Percentiles rank a stretch among this genome's conserved stretches.
These are phyloP conservation scores for Sphaerophoria taeniata DNA, from an alignment of 2,888 invertebrate species.

Conservation along the genomic window DNA sequence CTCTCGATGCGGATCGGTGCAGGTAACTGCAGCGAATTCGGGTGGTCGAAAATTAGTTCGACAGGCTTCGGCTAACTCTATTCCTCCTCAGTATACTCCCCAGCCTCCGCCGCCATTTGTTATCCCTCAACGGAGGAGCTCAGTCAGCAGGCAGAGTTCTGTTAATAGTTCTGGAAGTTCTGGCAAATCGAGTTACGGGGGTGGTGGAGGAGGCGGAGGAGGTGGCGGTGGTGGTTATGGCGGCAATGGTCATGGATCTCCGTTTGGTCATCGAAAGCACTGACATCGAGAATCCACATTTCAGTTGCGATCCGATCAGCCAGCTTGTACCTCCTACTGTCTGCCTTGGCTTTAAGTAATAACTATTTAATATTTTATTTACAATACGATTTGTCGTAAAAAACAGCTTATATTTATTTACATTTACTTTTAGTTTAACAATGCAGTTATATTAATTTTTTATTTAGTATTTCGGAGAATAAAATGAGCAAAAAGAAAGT, in stretches of 20 bases:
- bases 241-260: conserved; percentile 73
- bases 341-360: conserved; percentile 80
- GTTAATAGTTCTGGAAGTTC: conserved; percentile 72
- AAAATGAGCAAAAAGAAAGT: too few relatives aligned
- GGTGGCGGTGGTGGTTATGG: conserved; percentile 38
- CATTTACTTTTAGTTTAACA: too few relatives aligned
- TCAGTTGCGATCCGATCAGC: conserved; percentile 76
- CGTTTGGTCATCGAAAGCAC: conserved; percentile 80
- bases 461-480: too few relatives aligned
- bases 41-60: conserved; percentile 78
- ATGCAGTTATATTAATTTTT: too few relatives aligned
- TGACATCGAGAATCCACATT: conserved; percentile 83
- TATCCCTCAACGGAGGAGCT: conserved; percentile 81
- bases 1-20: conserved; percentile 81
- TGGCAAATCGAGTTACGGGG: conserved; percentile 20
- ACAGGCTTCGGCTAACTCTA: conserved; percentile 82
- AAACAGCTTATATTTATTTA: too few relatives aligned
- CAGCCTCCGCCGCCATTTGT: conserved; percentile 82
- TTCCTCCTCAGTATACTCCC: conserved; percentile 82
- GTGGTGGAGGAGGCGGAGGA: conserved; percentile 45
- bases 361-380: too few relatives aligned
- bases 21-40: conserved; percentile 76
- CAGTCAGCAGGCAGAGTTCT: conserved; percentile 80
- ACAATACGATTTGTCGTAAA: too few relatives aligned
- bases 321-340: conserved; percentile 80